Conservation (phyloP, 2,797 vertebrate genomes). For the Pseudopleuronectes americanus region DNA sequence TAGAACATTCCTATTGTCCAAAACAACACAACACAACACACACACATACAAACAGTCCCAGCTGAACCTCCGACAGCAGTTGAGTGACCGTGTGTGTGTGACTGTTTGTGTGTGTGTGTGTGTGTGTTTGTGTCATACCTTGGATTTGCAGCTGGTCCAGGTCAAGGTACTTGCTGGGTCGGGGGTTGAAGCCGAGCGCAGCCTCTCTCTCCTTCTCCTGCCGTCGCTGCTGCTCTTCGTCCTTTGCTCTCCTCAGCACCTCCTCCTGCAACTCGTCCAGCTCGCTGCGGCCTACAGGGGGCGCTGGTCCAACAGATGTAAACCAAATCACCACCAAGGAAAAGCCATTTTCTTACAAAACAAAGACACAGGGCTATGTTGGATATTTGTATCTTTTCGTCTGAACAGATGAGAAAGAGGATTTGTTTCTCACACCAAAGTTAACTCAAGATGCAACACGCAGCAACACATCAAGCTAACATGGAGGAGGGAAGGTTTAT, state of each 20-base stretch:
- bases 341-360: too few relatives aligned
- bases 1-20: conserved; percentile 60
- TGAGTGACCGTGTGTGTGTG: neutral
- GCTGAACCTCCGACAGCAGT: neutral
- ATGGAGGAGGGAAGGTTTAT: too few relatives aligned
- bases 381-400: too few relatives aligned
- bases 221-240: conserved; percentile 90
- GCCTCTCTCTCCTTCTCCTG: conserved; percentile 92
- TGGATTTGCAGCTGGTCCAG: conserved; percentile 97
- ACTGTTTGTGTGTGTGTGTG: neutral
- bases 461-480: too few relatives aligned
- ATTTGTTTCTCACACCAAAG: too few relatives aligned
- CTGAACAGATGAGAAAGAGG: too few relatives aligned
- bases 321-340: neutral
- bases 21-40: conserved; percentile 11
- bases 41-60: neutral
- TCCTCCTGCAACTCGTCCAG: conserved; percentile 96
- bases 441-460: too few relatives aligned
- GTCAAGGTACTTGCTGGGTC: conserved; percentile 96
- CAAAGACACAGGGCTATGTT: too few relatives aligned
- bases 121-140: conserved; percentile 74
- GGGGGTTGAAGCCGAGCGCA: conserved; percentile 94
- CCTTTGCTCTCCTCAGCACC: conserved; percentile 88
- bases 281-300: conserved; percentile 87
- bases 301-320: conserved; percentile 15